phyloP scores from a whole-genome alignment of 2,113 vertebrate genomes.

The Varanus komodoensis region DNA sequence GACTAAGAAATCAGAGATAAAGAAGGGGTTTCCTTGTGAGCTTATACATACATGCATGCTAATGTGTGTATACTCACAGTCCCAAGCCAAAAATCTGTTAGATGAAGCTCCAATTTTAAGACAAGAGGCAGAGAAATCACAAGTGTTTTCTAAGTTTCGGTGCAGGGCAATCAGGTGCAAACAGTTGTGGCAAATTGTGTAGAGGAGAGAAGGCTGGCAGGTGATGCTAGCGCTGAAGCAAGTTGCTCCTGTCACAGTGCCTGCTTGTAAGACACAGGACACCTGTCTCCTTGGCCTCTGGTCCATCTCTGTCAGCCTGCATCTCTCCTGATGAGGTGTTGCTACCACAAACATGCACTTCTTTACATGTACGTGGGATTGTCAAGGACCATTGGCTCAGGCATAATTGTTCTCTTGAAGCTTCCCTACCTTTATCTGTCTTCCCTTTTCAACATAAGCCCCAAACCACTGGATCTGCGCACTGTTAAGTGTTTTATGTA shows the following conservation, averaged over 20 bases:
- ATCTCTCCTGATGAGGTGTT: neutral
- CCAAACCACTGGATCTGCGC: constrained; percentile 2
- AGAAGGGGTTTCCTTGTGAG: too few species aligned
- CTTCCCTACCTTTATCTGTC: neutral
- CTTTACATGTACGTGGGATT: neutral
- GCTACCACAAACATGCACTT: neutral
- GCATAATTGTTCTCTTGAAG: neutral
- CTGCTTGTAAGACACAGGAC: neutral
- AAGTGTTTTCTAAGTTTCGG: neutral
- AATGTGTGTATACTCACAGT: too few species aligned
- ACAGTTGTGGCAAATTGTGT: neutral
- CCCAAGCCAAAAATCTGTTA: neutral
- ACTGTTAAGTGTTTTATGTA: neutral
- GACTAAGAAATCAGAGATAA: too few species aligned
- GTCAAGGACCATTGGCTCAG: neutral
- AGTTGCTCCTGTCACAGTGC: neutral
- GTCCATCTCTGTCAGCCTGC: neutral
- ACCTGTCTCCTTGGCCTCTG: neutral
- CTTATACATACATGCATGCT: too few species aligned
- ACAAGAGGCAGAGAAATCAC: too few species aligned
- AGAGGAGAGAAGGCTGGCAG: neutral
- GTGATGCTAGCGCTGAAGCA: neutral
- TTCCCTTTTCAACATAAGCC: constrained; percentile 7
- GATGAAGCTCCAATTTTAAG: neutral
- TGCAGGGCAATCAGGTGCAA: neutral